These are phyloP conservation scores for Cnemophilus loriae DNA, from an alignment of 2,113 vertebrate species.

Conservation along the genomic window DNA sequence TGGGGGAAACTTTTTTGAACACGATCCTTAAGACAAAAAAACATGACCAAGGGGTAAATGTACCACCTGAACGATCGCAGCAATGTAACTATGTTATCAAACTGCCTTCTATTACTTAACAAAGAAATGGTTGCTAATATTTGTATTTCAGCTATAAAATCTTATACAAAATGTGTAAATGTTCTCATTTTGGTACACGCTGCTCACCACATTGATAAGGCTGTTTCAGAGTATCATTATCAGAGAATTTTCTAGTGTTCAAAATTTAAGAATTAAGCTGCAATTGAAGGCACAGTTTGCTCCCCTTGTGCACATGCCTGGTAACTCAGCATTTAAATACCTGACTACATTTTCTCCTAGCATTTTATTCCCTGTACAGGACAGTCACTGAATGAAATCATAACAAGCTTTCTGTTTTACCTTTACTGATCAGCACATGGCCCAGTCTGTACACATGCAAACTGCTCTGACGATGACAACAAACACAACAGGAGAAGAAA, in stretches of 20 bases:
- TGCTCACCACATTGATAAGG: not conserved
- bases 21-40: constrained; percentile 80
- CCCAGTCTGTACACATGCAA: not conserved
- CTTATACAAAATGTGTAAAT: not conserved
- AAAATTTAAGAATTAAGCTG: not conserved
- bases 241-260: not conserved
- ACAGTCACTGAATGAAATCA: not conserved
- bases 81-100: not conserved
- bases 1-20: constrained; percentile 97
- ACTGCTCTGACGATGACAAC: not conserved
- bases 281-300: not conserved
- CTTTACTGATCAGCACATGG: not conserved
- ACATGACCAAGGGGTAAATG: constrained; percentile 14
- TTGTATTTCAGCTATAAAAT: not conserved
- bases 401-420: not conserved
- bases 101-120: not conserved
- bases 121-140: not conserved
- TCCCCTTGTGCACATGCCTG: not conserved
- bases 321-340: not conserved
- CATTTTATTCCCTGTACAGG: not conserved
- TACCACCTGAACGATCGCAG: not conserved
- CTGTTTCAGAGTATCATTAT: not conserved
- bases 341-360: not conserved
- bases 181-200: not conserved
- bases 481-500: not conserved